phyloP scores from a whole-genome alignment of 1,140 invertebrate species.

The Drosophila sulfurigaster region DNA sequence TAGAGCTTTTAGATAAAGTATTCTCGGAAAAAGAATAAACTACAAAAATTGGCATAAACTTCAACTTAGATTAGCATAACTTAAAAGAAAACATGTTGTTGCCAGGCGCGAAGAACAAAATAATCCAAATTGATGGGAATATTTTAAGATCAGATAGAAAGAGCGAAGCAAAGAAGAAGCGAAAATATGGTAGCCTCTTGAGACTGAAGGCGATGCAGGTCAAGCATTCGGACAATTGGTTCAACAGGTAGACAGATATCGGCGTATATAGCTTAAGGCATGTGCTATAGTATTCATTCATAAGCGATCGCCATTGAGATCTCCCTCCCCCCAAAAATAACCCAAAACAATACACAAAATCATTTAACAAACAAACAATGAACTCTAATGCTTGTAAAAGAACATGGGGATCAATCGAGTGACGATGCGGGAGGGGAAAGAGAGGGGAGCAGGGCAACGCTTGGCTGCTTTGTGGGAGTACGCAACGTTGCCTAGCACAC shows the following conservation, averaged over 20 bases:
- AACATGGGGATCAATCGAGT: constrained; percentile 36
- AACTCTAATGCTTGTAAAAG: constrained; percentile 47
- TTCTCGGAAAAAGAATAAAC: too few relatives aligned
- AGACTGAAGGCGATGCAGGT: not conserved
- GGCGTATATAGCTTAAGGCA: constrained; percentile 5
- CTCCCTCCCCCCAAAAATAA: constrained; percentile 16
- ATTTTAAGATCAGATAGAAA: not conserved
- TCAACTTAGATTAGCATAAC: not conserved
- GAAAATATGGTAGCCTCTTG: not conserved
- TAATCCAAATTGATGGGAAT: not conserved
- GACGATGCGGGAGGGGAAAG: constrained; percentile 44
- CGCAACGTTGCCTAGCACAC: constrained; percentile 22
- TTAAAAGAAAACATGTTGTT: not conserved
- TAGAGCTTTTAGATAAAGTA: not conserved
- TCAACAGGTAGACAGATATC: constrained; percentile 1
- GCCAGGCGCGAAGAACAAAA: not conserved
- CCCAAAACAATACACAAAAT: constrained; percentile 10
- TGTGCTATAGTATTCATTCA: constrained; percentile 8
- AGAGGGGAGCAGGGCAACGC: constrained; percentile 12
- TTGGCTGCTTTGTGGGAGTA: constrained; percentile 17
- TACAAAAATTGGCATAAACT: not conserved
- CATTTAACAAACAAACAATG: constrained; percentile 67
- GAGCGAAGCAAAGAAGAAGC: not conserved
- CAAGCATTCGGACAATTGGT: constrained; percentile 7
- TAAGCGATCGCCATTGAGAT: constrained; percentile 15